phyloP scores from a whole-genome alignment of 2,888 invertebrate genomes.

The Eristalinus aeneus region DNA sequence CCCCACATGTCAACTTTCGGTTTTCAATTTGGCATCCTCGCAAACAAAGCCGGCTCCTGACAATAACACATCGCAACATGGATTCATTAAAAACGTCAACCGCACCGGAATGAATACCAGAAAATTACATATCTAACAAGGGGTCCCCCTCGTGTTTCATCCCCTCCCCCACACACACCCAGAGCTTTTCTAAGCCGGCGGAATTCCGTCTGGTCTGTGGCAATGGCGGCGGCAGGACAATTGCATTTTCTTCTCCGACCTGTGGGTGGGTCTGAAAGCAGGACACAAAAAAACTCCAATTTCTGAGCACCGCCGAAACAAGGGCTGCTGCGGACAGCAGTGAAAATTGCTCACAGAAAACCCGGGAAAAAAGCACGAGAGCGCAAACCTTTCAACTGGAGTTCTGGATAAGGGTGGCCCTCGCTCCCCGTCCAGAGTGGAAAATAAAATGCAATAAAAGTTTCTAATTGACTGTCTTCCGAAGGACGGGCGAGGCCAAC shows the following conservation, averaged over 20 bases:
- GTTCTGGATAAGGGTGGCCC: constrained; percentile 34
- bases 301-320: constrained; percentile 28
- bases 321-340: constrained; percentile 64
- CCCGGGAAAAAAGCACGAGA: background rate
- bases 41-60: constrained; percentile 33
- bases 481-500: background rate
- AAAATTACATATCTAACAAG: constrained; percentile 67
- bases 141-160: background rate
- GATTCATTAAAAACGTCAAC: constrained; percentile 69
- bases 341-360: constrained; percentile 57
- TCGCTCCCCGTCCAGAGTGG: constrained; percentile 27
- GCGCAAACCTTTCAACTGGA: constrained; percentile 31
- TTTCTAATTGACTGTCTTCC: constrained; percentile 67
- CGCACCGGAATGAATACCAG: constrained; percentile 68
- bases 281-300: constrained; percentile 47
- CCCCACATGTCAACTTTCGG: constrained; percentile 37
- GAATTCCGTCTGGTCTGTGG: constrained; percentile 22
- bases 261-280: background rate
- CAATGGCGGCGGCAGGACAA: constrained; percentile 57
- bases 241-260: constrained; percentile 57
- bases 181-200: constrained; percentile 10
- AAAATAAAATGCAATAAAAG: constrained; percentile 69
- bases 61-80: constrained; percentile 58
- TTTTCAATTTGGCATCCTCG: constrained; percentile 53
- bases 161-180: background rate